Conservation (phyloP, 2,113 vertebrate genomes). For the Pterocles gutturalis region DNA sequence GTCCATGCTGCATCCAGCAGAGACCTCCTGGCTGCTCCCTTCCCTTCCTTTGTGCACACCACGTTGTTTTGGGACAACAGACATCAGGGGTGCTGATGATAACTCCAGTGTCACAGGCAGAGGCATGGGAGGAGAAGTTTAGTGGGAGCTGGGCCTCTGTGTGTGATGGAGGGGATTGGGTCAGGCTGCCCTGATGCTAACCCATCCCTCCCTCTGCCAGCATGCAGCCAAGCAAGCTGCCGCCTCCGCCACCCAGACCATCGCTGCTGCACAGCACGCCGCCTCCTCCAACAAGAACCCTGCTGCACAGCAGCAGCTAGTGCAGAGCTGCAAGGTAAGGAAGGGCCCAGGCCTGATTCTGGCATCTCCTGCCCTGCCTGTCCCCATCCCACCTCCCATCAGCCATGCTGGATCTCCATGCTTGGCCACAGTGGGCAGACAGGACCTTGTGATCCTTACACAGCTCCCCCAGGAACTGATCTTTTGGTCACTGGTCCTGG, state of each 20-base stretch:
- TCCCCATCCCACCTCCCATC: rapidly evolving
- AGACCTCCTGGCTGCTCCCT: not conserved
- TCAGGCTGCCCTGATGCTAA: not conserved
- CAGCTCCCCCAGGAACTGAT: not conserved
- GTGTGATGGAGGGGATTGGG: rapidly evolving
- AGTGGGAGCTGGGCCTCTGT: not conserved
- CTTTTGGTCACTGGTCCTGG: not conserved
- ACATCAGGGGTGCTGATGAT: rapidly evolving
- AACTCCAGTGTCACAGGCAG: rapidly evolving
- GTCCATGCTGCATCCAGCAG: rapidly evolving
- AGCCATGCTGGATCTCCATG: rapidly evolving
- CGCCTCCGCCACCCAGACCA: conserved; percentile 93
- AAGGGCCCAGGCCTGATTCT: not conserved
- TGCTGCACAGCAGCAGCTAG: conserved; percentile 91
- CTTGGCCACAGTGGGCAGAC: rapidly evolving
- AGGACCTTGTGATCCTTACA: not conserved
- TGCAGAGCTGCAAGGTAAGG: conserved; percentile 95
- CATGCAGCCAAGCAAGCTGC: conserved; percentile 94
- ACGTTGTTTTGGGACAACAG: rapidly evolving
- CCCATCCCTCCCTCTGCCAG: conserved; percentile 47
- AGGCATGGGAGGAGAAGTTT: not conserved
- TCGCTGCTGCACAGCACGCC: conserved; percentile 90
- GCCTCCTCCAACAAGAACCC: conserved; percentile 91
- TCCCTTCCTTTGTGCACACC: not conserved
- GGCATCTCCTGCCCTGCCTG: rapidly evolving